These are phyloP conservation scores for Hirtodrosophila alboralis DNA, from an alignment of 2,888 invertebrate species.

Conservation along the genomic window DNA sequence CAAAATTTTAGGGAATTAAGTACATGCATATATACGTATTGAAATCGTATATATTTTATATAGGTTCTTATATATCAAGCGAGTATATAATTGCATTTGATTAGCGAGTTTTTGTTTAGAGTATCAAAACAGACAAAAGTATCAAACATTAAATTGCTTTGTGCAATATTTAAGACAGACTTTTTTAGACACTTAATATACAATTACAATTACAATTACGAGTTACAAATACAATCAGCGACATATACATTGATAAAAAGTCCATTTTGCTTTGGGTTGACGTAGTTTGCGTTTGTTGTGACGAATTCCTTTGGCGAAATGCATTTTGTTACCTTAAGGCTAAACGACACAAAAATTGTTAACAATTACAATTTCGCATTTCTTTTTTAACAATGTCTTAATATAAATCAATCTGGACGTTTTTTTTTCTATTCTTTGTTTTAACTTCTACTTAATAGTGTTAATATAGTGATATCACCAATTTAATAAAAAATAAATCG, in stretches of 20 bases:
- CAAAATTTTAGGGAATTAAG: slow-evolving; percentile 51
- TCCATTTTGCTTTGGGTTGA: slow-evolving; percentile 54
- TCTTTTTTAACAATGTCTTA: slow-evolving; percentile 59
- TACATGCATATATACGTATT: slow-evolving; percentile 43
- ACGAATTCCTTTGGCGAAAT: slow-evolving; percentile 76
- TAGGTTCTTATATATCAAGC: slow-evolving; percentile 27
- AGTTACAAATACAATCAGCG: slow-evolving; percentile 46
- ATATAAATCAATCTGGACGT: slow-evolving; percentile 73
- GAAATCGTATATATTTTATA: slow-evolving; percentile 3
- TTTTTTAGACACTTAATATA: slow-evolving; percentile 41
- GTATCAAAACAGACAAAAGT: slow-evolving; percentile 69
- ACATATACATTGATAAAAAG: slow-evolving; percentile 43
- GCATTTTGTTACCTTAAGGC: slow-evolving; percentile 57
- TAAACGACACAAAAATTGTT: slow-evolving; percentile 57
- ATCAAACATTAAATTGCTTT: slow-evolving; percentile 56
- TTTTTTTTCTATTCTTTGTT: slow-evolving; percentile 45
- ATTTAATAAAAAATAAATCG: slow-evolving; percentile 49
- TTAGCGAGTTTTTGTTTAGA: slow-evolving; percentile 66
- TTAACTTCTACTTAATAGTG: slow-evolving; percentile 34
- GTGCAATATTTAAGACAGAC: slow-evolving; percentile 56
- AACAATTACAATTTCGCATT: slow-evolving; percentile 40
- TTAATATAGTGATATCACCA: slow-evolving; percentile 73
- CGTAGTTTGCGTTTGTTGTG: slow-evolving; percentile 40
- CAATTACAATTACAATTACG: slow-evolving; percentile 37
- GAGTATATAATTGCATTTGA: slow-evolving; percentile 45